These are phyloP conservation scores for Acleris literana DNA, from an alignment of 2,888 invertebrate species.

Conservation along the genomic window DNA sequence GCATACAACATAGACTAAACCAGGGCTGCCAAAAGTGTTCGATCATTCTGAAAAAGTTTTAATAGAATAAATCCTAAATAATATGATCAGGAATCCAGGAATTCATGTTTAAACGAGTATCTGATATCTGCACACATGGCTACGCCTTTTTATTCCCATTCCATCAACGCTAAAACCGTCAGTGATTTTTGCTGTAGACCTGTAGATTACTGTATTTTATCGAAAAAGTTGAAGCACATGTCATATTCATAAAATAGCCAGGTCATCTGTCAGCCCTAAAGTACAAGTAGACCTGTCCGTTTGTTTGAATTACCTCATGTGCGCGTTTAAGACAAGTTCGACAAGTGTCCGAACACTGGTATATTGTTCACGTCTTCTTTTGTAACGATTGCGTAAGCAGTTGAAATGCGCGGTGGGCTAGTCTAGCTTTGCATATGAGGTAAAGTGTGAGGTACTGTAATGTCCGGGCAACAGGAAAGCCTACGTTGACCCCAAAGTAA, in stretches of 20 bases:
- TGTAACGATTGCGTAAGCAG: conserved; percentile 32
- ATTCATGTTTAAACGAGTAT: too few relatives aligned
- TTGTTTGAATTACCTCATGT: conserved; percentile 47
- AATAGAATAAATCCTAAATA: too few relatives aligned
- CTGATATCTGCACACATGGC: too few relatives aligned
- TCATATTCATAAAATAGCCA: background rate
- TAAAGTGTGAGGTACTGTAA: background rate
- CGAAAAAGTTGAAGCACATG: background rate
- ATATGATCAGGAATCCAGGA: too few relatives aligned
- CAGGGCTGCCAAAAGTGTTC: conserved; percentile 41
- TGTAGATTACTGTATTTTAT: background rate
- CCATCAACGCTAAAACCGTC: too few relatives aligned
- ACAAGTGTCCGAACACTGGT: conserved; percentile 17
- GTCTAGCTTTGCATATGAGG: background rate
- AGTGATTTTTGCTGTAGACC: too few relatives aligned
- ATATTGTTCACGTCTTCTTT: conserved; percentile 31
- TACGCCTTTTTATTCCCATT: too few relatives aligned
- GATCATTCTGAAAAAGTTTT: too few relatives aligned
- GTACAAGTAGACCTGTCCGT: conserved; percentile 32
- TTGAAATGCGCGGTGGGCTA: conserved; percentile 19
- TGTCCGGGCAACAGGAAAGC: too few relatives aligned
- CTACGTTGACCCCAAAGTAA: too few relatives aligned
- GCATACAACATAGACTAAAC: conserved; percentile 44
- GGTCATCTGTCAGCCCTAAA: conserved; percentile 18
- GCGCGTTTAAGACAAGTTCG: conserved; percentile 28